phyloP scores from a whole-genome alignment of 2,797 vertebrate species.

The Gadopsis marmoratus region DNA sequence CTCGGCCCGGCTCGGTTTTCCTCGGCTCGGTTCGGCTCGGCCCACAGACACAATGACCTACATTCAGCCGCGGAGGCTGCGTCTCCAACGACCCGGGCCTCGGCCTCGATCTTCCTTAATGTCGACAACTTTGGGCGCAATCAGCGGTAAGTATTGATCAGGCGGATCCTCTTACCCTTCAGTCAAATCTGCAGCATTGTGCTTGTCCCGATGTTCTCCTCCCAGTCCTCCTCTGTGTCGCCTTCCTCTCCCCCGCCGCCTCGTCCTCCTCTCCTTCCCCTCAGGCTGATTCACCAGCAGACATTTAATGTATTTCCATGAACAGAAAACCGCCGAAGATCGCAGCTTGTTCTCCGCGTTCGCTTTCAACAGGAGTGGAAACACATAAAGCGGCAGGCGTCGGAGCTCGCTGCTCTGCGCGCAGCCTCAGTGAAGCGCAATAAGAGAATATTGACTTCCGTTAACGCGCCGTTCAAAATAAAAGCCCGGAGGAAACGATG shows the following conservation, averaged over 20 bases:
- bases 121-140: constrained; percentile 41
- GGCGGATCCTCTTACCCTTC: constrained; percentile 65
- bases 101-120: constrained; percentile 10
- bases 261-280: constrained; percentile 15
- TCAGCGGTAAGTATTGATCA: constrained; percentile 38
- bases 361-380: constrained; percentile 38
- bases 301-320: constrained; percentile 4
- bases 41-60: constrained; percentile 80
- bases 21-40: constrained; percentile 62
- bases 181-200: constrained; percentile 69
- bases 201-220: constrained; percentile 29
- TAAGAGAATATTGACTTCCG: constrained; percentile 24
- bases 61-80: constrained; percentile 62
- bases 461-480: constrained; percentile 38
- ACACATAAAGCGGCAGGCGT: constrained; percentile 57
- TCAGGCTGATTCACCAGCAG: background rate
- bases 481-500: constrained; percentile 13
- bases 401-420: constrained; percentile 55
- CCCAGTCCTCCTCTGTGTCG: constrained; percentile 31
- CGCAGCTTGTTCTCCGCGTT: constrained; percentile 5
- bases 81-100: constrained; percentile 21
- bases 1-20: constrained; percentile 41
- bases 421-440: constrained; percentile 55
- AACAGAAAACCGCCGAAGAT: background rate
- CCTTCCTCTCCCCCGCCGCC: constrained; percentile 1